These are phyloP conservation scores for Pangasius larnaudii DNA, from an alignment of 2,797 vertebrate genomes.

Conservation along the genomic window DNA sequence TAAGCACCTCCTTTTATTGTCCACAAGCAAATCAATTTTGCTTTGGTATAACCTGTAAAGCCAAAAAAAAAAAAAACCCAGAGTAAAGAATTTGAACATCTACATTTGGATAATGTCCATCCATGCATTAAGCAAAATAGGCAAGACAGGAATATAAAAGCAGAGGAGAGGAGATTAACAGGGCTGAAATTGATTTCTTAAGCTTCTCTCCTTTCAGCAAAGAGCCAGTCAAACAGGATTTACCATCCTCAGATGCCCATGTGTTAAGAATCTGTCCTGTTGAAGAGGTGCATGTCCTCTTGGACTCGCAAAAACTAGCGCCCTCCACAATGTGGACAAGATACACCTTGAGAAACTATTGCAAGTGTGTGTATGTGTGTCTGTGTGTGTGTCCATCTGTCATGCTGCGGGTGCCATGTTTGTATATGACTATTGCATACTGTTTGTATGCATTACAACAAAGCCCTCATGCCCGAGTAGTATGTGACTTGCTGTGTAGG, in stretches of 20 bases:
- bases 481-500: slow-evolving; percentile 3
- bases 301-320: slow-evolving; percentile 38
- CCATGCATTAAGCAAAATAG: slow-evolving; percentile 61
- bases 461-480: slow-evolving; percentile 9
- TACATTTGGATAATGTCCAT: slow-evolving; percentile 54
- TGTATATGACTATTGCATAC: slow-evolving; percentile 13
- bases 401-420: not conserved
- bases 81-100: slow-evolving; percentile 53
- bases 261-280: slow-evolving; percentile 61
- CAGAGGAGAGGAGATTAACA: slow-evolving; percentile 71
- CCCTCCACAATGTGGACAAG: slow-evolving; percentile 1
- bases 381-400: slow-evolving; percentile 27
- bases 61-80: slow-evolving; percentile 35
- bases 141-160: slow-evolving; percentile 65
- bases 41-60: slow-evolving; percentile 27
- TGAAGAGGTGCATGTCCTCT: slow-evolving; percentile 50
- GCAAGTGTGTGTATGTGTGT: slow-evolving; percentile 42
- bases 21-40: slow-evolving; percentile 37
- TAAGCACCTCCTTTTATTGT: slow-evolving; percentile 37
- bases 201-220: slow-evolving; percentile 70
- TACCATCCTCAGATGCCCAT: slow-evolving; percentile 67
- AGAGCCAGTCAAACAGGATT: slow-evolving; percentile 72
- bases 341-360: slow-evolving; percentile 27
- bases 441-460: slow-evolving; percentile 13
- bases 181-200: slow-evolving; percentile 73